A percentile compares a stretch with the other conserved stretches of the same genome.
These are phyloP conservation scores for Caenorhabditis brenneri DNA, from an alignment of 1,140 invertebrate species.

Conservation along the genomic window DNA sequence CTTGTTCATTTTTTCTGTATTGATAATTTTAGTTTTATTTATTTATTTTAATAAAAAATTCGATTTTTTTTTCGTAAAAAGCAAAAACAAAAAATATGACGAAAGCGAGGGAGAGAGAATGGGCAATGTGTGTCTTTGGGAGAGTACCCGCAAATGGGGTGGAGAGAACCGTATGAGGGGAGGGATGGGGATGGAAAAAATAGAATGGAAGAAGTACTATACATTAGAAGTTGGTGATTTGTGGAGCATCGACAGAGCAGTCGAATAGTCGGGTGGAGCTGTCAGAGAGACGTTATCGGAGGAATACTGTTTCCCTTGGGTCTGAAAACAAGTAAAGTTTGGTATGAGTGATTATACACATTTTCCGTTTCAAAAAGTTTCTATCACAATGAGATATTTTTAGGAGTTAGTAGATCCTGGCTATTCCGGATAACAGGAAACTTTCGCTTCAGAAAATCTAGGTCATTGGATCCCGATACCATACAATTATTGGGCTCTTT, in stretches of 20 bases:
- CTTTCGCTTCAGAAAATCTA: no score
- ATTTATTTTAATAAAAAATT: neutral
- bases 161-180: neutral
- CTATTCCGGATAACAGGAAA: no score
- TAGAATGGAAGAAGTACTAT: neutral
- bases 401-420: no score
- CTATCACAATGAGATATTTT: no score
- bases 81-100: neutral
- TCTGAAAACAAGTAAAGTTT: neutral
- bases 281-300: neutral
- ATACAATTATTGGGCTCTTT: no score
- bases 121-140: neutral
- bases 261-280: conserved; percentile 29
- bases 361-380: no score
- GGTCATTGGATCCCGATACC: no score
- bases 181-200: neutral
- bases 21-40: neutral
- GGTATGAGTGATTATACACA: no score
- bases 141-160: conserved; percentile 23
- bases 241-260: conserved; percentile 16
- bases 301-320: neutral
- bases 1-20: neutral
- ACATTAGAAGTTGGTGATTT: neutral
- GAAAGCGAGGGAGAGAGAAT: neutral
- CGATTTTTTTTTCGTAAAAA: no score